Evolutionary conservation across 2,113 vertebrate genomes (phyloP), one percentile per base, ranked within the genome.

Genomic region (Silurus asotus): DNA sequence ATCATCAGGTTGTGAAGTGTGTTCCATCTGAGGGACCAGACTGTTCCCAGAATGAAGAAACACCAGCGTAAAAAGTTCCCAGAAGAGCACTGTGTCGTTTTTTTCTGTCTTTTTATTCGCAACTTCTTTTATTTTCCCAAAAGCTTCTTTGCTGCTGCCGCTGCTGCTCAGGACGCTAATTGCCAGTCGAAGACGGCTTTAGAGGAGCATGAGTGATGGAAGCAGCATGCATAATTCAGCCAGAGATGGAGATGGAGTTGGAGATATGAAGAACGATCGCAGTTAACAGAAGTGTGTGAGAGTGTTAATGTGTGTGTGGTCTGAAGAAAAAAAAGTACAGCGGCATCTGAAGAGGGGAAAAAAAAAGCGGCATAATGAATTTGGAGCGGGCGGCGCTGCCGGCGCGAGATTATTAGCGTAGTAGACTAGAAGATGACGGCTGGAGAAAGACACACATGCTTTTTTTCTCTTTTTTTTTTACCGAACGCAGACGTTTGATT

Each of bases 161-260:
- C 86, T 80, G 75, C 65, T 82, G 64, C 81, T 86, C 86, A 89
- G 85, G 78, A 81, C 77, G 65, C 58, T 86, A 90, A 90, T 88
- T 88, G 83, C 87, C 86, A 81, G 75, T 45, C 82, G 84, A 81
- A 78, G 86, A 75, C 53, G 25, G 65, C 81, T 84, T 87, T 81
- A 81, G 85, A 85, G 79, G 67, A 87, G 80, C 79, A 25, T 85
- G 87, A 88, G 79, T 85, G 85, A 87, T 88, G 84, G 87, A 90
- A 83, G 84, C 79, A 11, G 83, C 87, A 88, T 90, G 75, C 86
- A 87, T 90, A 85, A 87, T 90, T 82, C 85, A 88, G 83, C 48
- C 69, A 53, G 76, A 76, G 84, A 88, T 87, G 69, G 86, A 85
- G 84, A 89, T 58, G 59, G 61, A 83, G 81, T 62, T 19, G 69